Evolutionary conservation across 2,797 vertebrate genomes (phyloP).

Genomic region (Lacerta bilineata): DNA sequence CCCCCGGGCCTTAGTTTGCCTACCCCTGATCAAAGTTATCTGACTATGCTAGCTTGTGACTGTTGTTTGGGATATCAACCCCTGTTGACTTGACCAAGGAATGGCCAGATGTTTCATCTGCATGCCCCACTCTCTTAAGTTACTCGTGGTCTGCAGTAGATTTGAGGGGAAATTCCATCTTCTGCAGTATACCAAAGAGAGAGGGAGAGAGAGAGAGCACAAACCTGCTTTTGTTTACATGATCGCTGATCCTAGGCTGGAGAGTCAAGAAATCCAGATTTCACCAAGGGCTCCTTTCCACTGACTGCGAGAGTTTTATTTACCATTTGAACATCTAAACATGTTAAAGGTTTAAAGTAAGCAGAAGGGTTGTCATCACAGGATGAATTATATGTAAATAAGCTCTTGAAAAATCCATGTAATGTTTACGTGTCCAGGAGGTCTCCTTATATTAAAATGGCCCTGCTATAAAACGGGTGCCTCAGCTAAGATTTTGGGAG

Average conservation of each 20-base stretch:
- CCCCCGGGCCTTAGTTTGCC: too few relatives aligned
- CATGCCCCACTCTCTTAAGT: not conserved
- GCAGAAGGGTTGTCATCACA: not conserved
- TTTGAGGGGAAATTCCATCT: not conserved
- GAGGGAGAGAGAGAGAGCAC: not conserved
- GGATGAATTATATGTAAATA: slow-evolving; percentile 1
- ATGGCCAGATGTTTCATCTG: not conserved
- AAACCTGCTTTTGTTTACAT: slow-evolving; percentile 4
- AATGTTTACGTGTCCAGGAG: not conserved
- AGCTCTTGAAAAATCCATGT: not conserved
- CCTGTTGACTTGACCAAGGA: not conserved
- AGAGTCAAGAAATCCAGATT: not conserved
- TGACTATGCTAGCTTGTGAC: not conserved
- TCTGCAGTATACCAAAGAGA: not conserved
- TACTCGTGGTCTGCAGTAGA: not conserved
- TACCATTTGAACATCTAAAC: slow-evolving; percentile 21
- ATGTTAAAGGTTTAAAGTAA: slow-evolving; percentile 15
- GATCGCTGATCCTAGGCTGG: not conserved
- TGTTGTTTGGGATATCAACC: not conserved
- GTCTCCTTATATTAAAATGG: not conserved
- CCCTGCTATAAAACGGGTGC: not conserved
- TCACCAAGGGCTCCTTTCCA: not conserved
- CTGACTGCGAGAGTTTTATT: not conserved
- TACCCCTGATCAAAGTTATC: not conserved
- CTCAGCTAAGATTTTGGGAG: not conserved